Evolutionary conservation across 2,888 invertebrate species (phyloP).

Genomic region (Strigamia maritima): DNA sequence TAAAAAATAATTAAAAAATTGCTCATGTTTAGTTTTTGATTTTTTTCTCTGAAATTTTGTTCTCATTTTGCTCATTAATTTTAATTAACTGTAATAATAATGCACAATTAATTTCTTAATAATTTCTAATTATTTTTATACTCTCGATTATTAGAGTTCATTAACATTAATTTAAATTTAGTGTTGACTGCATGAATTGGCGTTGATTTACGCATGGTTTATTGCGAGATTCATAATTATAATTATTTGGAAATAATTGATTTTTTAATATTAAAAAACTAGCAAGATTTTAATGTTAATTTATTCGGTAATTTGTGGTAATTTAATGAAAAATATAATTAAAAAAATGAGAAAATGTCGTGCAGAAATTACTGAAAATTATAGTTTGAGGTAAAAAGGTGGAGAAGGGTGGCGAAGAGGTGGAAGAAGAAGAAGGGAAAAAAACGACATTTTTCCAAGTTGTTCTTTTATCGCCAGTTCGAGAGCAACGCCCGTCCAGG

Average conservation of each 20-base stretch:
- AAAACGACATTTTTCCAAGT: neutral
- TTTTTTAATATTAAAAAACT: neutral
- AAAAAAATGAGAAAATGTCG: neutral
- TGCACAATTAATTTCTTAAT: too few relatives aligned
- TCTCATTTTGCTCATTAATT: too few relatives aligned
- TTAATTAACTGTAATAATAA: too few relatives aligned
- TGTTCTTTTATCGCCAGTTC: neutral
- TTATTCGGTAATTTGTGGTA: neutral
- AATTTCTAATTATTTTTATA: too few relatives aligned
- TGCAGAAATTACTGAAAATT: neutral
- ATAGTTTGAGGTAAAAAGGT: neutral
- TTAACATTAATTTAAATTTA: too few relatives aligned
- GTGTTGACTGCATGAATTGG: too few relatives aligned
- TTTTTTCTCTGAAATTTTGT: too few relatives aligned
- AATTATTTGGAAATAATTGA: neutral
- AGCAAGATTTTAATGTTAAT: neutral
- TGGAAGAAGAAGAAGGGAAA: neutral
- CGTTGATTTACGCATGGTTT: too few relatives aligned
- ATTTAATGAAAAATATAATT: neutral
- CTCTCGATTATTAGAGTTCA: too few relatives aligned
- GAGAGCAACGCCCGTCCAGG: constrained; percentile 25
- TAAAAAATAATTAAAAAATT: too few relatives aligned
- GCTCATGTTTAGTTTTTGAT: too few relatives aligned
- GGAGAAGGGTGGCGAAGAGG: neutral
- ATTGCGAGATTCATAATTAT: neutral